Base-by-base conservation (phyloP, 2,888 invertebrate species). In the Tryphoninae sp. region DNA sequence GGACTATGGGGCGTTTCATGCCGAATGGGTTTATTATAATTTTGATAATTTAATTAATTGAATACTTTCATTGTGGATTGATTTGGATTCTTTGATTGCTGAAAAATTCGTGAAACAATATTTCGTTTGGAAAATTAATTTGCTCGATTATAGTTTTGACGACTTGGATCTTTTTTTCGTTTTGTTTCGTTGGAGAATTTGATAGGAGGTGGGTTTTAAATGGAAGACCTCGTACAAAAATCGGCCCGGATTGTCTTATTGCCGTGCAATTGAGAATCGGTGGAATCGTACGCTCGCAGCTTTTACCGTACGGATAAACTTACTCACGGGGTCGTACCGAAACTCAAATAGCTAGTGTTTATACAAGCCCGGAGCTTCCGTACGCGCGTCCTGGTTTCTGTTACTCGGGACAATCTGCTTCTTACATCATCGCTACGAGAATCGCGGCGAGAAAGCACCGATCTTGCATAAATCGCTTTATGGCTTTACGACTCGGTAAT, bases 271-370 rank as follows among this genome's bases (percentile, higher is more conserved):
- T 40, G 40, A 62, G 40, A 40, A 62, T 62, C 40, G 62, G 40
- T 13, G 62, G 40, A 9, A 55, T 1, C 7, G 19, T 16, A 55
- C 33, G 23, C 26, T 49, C n/a, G 49, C 26, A 19, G 23, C 55
- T 72, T 58, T 72, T 49, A 74, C 65, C 51, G 71, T 78, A 68
- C 69, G 26, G 73, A 83, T 75, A 67, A 33, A 78, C 80, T 83
- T 80, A 80, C 51, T 79, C 65, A 51, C 67, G n/a, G 19, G 11
- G 64, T 53, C 51, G 58, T 16, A 19, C 51, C 59, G 33, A 49
- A 42, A 11, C 61, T 26, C 58, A 55, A 9, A 23, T 11, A 19
- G 22, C 26, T 11, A 19, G 22, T 42, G 13, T 33, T 33, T 51
- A 45, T 26, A 68, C 22, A 23, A 23, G 67, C 22, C 19, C 26